Percentiles rank a stretch among this genome's conserved stretches.
These are phyloP conservation scores for Callospermophilus lateralis DNA, from an alignment of 2,113 vertebrate species.

Conservation along the genomic window DNA sequence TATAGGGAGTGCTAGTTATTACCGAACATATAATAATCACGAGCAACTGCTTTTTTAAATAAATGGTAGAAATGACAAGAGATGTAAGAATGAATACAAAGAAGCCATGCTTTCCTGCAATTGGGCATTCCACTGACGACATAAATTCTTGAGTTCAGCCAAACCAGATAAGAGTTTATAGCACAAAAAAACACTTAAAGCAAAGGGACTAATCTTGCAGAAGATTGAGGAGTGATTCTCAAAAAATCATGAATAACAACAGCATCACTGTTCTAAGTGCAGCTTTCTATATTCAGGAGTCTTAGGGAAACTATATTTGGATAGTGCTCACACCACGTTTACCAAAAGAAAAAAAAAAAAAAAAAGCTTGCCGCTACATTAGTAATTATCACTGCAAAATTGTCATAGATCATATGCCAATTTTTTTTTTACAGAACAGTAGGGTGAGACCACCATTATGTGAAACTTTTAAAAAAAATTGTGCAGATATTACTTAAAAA, in stretches of 20 bases:
- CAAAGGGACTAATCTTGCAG: neutral
- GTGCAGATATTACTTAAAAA: no score
- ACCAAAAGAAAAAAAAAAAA: neutral
- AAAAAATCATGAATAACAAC: neutral
- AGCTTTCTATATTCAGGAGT: neutral
- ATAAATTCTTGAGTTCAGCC: neutral
- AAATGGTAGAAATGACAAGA: neutral
- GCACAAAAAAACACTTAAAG: constrained; percentile 48
- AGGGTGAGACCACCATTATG: no score
- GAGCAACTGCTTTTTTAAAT: neutral
- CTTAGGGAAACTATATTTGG: neutral
- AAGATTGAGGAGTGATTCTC: neutral
- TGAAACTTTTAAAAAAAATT: no score
- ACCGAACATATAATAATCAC: neutral
- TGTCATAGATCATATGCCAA: no score
- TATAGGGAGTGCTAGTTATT: neutral
- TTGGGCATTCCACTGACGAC: neutral
- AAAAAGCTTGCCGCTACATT: no score
- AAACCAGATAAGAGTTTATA: neutral
- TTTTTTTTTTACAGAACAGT: no score
- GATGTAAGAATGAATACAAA: neutral
- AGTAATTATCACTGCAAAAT: no score
- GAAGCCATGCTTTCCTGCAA: neutral
- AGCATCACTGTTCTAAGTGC: neutral
- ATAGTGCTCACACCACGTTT: neutral